These are phyloP conservation scores for Bombylius major DNA, from an alignment of 2,888 invertebrate species.

Conservation along the genomic window DNA sequence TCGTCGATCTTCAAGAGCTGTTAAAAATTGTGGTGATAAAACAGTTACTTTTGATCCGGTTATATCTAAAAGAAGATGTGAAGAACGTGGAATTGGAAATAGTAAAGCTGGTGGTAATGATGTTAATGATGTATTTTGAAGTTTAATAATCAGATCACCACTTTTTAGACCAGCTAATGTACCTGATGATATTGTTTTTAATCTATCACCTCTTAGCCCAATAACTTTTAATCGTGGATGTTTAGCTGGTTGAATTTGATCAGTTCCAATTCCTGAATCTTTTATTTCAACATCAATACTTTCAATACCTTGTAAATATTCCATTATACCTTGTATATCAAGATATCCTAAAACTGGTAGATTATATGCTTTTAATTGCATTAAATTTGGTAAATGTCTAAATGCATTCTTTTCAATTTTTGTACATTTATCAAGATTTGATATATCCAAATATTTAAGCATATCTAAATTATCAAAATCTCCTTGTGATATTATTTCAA, in stretches of 20 bases:
- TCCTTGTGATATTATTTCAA: slow-evolving; percentile 58
- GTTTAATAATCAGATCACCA: slow-evolving; percentile 53
- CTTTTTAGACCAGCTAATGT: slow-evolving; percentile 72
- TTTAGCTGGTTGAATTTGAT: slow-evolving; percentile 64
- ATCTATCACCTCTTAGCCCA: slow-evolving; percentile 58
- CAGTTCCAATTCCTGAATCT: slow-evolving; percentile 66
- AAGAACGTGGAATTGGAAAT: slow-evolving; percentile 78
- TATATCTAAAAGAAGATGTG: slow-evolving; percentile 64
- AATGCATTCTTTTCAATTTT: slow-evolving; percentile 76
- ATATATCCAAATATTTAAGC: slow-evolving; percentile 51
- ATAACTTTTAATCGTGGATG: slow-evolving; percentile 66
- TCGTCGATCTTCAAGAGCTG: slow-evolving; percentile 68
- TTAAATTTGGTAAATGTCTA: slow-evolving; percentile 55
- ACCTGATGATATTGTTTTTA: slow-evolving; percentile 68
- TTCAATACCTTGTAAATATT: slow-evolving; percentile 59
- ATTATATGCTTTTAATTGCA: slow-evolving; percentile 55
- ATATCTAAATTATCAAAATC: slow-evolving; percentile 61
- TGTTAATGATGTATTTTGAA: slow-evolving; percentile 69
- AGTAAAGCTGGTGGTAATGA: slow-evolving; percentile 68
- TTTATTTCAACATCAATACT: slow-evolving; percentile 74
- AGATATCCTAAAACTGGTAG: slow-evolving; percentile 71
- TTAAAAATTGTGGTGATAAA: slow-evolving; percentile 63
- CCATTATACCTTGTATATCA: slow-evolving; percentile 75
- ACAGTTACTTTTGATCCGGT: slow-evolving; percentile 64
- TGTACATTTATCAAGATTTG: slow-evolving; percentile 52